Evolutionary conservation across 53 echinoderm and acorn worm genomes (phyloP), one percentile per base, ranked within the genome.

Genomic region (Echinometra lucunter): DNA sequence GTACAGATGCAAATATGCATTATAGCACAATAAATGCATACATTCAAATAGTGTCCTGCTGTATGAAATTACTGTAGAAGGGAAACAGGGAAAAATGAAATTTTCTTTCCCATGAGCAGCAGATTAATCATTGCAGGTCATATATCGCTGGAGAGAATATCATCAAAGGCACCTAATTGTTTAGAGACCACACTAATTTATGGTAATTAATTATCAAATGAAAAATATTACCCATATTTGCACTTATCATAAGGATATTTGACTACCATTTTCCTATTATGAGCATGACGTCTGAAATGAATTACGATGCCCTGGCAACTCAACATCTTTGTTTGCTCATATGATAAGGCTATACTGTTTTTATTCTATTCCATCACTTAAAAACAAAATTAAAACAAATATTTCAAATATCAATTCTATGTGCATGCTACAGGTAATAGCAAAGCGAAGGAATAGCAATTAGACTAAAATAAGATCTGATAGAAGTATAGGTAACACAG

Each of bases 191-290:
- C 85, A 1, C 27, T 25, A n/a, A 2, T 85, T 25, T 27, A 9
- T 15, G 0, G 85, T 13, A 37, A 9, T 49, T 49, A 12, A 47
- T 49, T n/a, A 85, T 85, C 53, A 85, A 85, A 85, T 85, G 28
- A 47, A 49, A 49, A 40, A 78, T 78, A 85, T 85, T 85, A 47
- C 85, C 47, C 28, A 49, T n/a, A 85, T 49, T 49, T 85, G 85
- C 6, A 85, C 53, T 47, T 49, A 85, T 85, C 49, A 85, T 30
- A 6, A 45, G 30, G 85, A 28, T 85, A 85, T 85, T 85, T 85
- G 85, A 0, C 85, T 85, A 47, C 85, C 49, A 11, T n/a, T 45
- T 81, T 49, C 25, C 49, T 8, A 15, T 49, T 85, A 53, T 49
- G 49, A 47, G 47, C 53, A 49, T 85, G 85, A 85, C 85, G 85